These are phyloP conservation scores for Torymus auratus DNA, from an alignment of 2,888 invertebrate species.

Conservation along the genomic window DNA sequence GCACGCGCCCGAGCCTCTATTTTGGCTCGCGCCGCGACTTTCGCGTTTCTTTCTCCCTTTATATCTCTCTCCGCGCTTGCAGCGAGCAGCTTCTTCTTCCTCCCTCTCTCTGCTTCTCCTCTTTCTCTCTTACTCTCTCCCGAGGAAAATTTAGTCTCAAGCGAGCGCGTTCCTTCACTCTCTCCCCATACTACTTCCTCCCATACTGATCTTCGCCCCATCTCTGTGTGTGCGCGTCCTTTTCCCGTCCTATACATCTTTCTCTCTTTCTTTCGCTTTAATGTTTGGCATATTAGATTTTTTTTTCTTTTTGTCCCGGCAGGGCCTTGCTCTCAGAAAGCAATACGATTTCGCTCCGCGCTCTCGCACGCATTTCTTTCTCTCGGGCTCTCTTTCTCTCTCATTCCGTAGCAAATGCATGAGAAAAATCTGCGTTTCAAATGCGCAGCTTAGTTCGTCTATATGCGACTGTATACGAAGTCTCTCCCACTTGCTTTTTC, in stretches of 20 bases:
- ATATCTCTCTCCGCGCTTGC: background rate
- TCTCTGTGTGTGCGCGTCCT: too few relatives aligned
- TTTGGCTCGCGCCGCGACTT: slow-evolving; percentile 60
- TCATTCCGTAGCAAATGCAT: slow-evolving; percentile 37
- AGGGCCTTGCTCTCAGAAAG: slow-evolving; percentile 41
- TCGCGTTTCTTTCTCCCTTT: slow-evolving; percentile 26
- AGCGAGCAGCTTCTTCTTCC: background rate
- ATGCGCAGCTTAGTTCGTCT: slow-evolving; percentile 46
- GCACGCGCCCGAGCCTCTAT: slow-evolving; percentile 65
- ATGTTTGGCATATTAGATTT: slow-evolving; percentile 47
- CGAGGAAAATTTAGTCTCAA: slow-evolving; percentile 60
- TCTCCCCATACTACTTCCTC: background rate
- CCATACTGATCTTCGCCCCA: too few relatives aligned
- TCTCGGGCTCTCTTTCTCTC: background rate
- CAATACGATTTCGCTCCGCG: slow-evolving; percentile 33
- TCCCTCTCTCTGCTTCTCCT: background rate
- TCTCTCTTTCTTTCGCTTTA: slow-evolving; percentile 53
- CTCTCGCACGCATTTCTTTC: background rate
- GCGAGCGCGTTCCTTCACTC: slow-evolving; percentile 60
- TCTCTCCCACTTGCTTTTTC: background rate
- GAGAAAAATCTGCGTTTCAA: slow-evolving; percentile 58
- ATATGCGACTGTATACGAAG: slow-evolving; percentile 30
- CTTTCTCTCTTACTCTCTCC: slow-evolving; percentile 25
- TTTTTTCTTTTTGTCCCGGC: slow-evolving; percentile 13
- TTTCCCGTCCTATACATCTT: slow-evolving; percentile 38